These are phyloP conservation scores for Trachelus iudaicus DNA, from an alignment of 2,888 invertebrate species.

Conservation along the genomic window DNA sequence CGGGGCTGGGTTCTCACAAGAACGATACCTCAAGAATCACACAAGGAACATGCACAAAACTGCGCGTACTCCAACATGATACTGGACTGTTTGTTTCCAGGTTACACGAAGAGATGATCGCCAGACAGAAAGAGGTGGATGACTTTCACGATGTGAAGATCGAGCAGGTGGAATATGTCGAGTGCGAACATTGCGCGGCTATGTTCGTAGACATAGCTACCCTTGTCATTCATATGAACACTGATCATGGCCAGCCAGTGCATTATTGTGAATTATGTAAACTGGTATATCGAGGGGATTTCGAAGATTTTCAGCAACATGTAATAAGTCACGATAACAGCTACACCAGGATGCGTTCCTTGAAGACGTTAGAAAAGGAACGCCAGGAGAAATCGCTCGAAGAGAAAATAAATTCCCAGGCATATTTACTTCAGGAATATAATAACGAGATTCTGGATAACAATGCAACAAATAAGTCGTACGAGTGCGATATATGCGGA, in stretches of 20 bases:
- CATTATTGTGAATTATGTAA: conserved; percentile 37
- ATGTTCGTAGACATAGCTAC: conserved; percentile 27
- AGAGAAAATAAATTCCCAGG: not conserved
- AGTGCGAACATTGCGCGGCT: conserved; percentile 33
- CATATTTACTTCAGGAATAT: not conserved
- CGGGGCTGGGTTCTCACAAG: conserved; percentile 64
- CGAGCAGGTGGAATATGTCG: conserved; percentile 29
- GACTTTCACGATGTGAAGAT: conserved; percentile 17
- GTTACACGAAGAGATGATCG: conserved; percentile 25
- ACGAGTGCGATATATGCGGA: conserved; percentile 37
- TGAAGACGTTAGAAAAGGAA: not conserved
- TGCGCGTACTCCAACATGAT: conserved; percentile 12
- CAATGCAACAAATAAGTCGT: conserved; percentile 13
- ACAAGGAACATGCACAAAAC: conserved; percentile 32
- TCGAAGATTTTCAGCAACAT: conserved; percentile 31
- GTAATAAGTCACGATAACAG: conserved; percentile 22
- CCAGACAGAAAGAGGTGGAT: conserved; percentile 8
- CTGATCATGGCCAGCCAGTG: conserved; percentile 26
- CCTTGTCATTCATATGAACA: conserved; percentile 35
- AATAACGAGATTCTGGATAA: not conserved
- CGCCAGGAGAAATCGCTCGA: not conserved
- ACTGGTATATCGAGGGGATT: conserved; percentile 25
- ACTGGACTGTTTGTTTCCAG: conserved; percentile 34
- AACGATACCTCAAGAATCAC: conserved; percentile 68
- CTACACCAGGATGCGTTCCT: not conserved